Base-by-base conservation (phyloP, 2,888 invertebrate genomes). In the Melangyna quadrimaculata region DNA sequence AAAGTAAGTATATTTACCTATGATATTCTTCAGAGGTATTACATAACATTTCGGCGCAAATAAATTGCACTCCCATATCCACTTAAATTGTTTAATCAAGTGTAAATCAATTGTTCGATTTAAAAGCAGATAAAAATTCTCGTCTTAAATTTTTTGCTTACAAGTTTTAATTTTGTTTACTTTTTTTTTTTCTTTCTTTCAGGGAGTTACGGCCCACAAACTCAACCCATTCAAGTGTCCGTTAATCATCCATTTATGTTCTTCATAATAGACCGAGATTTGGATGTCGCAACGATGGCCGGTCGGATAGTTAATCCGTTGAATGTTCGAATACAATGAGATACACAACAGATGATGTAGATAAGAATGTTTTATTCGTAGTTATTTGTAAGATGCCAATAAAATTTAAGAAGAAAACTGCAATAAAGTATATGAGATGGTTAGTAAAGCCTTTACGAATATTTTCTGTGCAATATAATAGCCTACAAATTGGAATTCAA, bases 221-320 rank as follows among this genome's bases (percentile, higher is more conserved):
- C 89, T 83, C 90, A 90, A 70, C 95, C 95, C 12, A 94, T 96
- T 69, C 93, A 95, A 87, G 96, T 97, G 91, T 94, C 95, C 65
- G 96, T 95, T 14, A 96, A 96, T 83, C 96, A 95, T 92, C 97
- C 97, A 67, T 97, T 97, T 91, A 93, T 96, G 74, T 97, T 96
- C 93, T 97, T 97, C 91, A 96, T 97, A 88, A 94, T 97, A 93
- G 97, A 97, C 91, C 94, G 95, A 65, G 95, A 95, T 90, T 95
- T 97, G 65, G 95, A 96, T 90, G 95, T 96, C 12, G 94, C 96
- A 51, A 94, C 97, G 61, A 96, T 97, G 94, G 95, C 96, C 32
- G 97, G 97, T 83, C 96, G 97, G 90, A 94, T 97, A 91, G 94
- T 96, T 69, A 96, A 97, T 92, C 97, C 97, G 17, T 93, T 96